These are phyloP conservation scores for Drosophila repletoides DNA, from an alignment of 1,140 invertebrate genomes.

Conservation along the genomic window DNA sequence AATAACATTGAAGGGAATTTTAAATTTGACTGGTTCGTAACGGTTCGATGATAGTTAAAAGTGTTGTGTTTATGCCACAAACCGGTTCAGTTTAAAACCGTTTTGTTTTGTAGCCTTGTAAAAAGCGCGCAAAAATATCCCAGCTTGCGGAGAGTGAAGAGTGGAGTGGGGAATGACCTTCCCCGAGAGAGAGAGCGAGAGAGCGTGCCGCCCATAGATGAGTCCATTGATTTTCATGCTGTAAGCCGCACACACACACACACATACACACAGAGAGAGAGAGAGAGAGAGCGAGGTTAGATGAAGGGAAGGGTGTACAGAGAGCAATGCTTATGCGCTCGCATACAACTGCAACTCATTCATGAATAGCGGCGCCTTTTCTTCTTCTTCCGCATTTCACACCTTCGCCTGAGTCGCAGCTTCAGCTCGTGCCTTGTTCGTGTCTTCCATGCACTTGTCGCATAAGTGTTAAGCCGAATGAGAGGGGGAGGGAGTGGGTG, in stretches of 20 bases:
- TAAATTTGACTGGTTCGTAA: too few relatives aligned
- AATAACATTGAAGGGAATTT: too few relatives aligned
- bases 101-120: too few relatives aligned
- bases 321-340: constrained; percentile 8
- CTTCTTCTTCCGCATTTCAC: constrained; percentile 61
- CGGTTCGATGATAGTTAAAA: too few relatives aligned
- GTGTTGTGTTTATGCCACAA: too few relatives aligned
- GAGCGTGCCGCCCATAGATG: constrained; percentile 4
- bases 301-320: too few relatives aligned
- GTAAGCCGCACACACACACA: neutral
- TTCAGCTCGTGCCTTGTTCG: constrained; percentile 30
- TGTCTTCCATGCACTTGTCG: constrained; percentile 17
- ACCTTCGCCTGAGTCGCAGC: constrained; percentile 28
- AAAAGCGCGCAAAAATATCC: constrained; percentile 15
- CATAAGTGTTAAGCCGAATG: constrained; percentile 17
- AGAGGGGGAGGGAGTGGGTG: constrained; percentile 7
- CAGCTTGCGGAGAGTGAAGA: neutral
- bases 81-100: too few relatives aligned
- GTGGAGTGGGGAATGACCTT: too few relatives aligned
- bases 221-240: constrained; percentile 25
- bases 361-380: constrained; percentile 62
- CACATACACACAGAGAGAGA: neutral
- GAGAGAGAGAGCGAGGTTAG: neutral
- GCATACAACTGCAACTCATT: constrained; percentile 54
- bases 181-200: too few relatives aligned